Evolutionary conservation across 2,888 invertebrate genomes (phyloP).

Genomic region (Amphiduros pacificus): DNA sequence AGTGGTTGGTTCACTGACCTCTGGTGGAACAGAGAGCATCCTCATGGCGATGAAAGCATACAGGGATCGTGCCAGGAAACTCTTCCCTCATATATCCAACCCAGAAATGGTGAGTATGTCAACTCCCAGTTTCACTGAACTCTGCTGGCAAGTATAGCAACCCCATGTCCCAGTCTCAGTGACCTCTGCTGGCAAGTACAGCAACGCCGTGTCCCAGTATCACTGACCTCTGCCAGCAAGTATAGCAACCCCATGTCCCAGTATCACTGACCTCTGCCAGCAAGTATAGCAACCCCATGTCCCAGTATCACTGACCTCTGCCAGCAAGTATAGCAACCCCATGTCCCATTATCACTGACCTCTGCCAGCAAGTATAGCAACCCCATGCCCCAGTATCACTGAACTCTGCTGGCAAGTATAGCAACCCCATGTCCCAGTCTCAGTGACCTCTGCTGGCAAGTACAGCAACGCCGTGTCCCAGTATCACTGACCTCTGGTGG

Average conservation of each 20-base stretch:
- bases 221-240: no score
- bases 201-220: no score
- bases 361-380: no score
- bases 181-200: background rate
- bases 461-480: no score
- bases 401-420: no score
- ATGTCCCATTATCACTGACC: no score
- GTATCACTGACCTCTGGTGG: no score
- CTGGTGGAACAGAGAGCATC: constrained; percentile 56
- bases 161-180: background rate
- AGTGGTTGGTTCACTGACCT: constrained; percentile 49
- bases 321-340: no score
- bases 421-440: no score
- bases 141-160: background rate
- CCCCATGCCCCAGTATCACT: no score
- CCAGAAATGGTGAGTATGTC: constrained; percentile 9
- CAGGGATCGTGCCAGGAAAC: constrained; percentile 44
- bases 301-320: background rate
- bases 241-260: background rate
- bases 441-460: no score
- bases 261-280: background rate
- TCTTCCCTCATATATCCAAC: constrained; percentile 40
- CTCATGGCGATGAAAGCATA: constrained; percentile 55
- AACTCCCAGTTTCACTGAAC: background rate
- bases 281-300: background rate